phyloP scores from a whole-genome alignment of 2,888 invertebrate genomes.

The Papilio gigon region DNA sequence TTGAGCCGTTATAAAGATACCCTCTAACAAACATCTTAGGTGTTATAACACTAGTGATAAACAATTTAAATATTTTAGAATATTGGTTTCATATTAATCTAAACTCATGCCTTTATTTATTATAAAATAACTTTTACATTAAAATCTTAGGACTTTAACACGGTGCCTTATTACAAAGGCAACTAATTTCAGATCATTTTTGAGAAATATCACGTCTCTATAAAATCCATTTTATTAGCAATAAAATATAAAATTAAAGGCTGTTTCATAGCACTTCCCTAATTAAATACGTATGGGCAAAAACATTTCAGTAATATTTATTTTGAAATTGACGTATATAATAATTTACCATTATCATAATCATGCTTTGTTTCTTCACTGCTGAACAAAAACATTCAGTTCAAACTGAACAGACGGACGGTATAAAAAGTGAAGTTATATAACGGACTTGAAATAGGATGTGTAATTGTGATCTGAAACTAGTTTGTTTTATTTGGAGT shows the following conservation, averaged over 20 bases:
- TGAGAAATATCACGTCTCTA: neutral
- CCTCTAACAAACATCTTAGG: no score
- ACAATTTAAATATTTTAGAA: no score
- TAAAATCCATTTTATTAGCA: slow-evolving; percentile 29
- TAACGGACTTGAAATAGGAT: no score
- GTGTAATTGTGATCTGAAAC: neutral
- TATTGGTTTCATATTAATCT: neutral
- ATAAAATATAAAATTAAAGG: slow-evolving; percentile 27
- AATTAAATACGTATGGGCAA: slow-evolving; percentile 34
- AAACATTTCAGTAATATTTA: slow-evolving; percentile 4
- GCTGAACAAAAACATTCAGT: no score
- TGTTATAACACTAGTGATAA: no score
- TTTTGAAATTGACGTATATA: slow-evolving; percentile 6
- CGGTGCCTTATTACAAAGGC: slow-evolving; percentile 20
- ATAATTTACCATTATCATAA: no score
- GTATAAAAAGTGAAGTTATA: no score
- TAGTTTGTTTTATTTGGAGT: neutral
- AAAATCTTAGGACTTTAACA: neutral
- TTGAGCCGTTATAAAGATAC: no score
- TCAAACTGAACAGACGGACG: no score
- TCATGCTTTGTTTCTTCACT: no score
- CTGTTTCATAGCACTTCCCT: slow-evolving; percentile 10
- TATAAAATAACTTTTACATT: slow-evolving; percentile 5
- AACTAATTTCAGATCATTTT: neutral
- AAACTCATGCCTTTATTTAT: slow-evolving; percentile 2